phyloP scores from a whole-genome alignment of 2,113 vertebrate species.

The Amazona vittata region DNA sequence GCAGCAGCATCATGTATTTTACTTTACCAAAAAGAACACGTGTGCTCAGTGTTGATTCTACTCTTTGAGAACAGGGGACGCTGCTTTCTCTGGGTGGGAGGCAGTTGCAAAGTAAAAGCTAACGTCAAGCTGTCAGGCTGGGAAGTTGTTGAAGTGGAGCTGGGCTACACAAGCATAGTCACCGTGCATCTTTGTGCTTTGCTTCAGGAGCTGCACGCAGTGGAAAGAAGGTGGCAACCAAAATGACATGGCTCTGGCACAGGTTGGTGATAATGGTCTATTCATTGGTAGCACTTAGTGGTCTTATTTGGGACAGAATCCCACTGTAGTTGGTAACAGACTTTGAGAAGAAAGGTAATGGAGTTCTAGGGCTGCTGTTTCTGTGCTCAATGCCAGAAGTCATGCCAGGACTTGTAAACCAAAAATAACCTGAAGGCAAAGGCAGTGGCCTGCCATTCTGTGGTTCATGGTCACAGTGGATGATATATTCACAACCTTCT shows the following conservation, averaged over 20 bases:
- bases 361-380: background rate
- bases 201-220: conserved; percentile 70
- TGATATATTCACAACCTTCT: background rate
- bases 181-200: background rate
- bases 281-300: rapidly evolving
- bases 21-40: conserved; percentile 75
- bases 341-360: background rate
- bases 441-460: background rate
- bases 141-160: background rate
- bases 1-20: conserved; percentile 69
- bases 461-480: background rate
- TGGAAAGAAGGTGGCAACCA: conserved; percentile 4
- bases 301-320: background rate
- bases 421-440: background rate
- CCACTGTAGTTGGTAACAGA: background rate
- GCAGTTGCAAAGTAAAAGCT: background rate
- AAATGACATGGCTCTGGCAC: background rate
- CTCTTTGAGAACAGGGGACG: background rate
- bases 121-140: background rate
- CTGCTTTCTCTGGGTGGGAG: background rate
- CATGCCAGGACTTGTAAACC: background rate
- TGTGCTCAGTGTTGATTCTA: background rate
- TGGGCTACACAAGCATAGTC: background rate
- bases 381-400: background rate
- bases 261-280: conserved; percentile 49